Evolutionary conservation across 2,113 vertebrate species (phyloP), one percentile per base, ranked within the genome.

Genomic region (Coreoperca whiteheadi): DNA sequence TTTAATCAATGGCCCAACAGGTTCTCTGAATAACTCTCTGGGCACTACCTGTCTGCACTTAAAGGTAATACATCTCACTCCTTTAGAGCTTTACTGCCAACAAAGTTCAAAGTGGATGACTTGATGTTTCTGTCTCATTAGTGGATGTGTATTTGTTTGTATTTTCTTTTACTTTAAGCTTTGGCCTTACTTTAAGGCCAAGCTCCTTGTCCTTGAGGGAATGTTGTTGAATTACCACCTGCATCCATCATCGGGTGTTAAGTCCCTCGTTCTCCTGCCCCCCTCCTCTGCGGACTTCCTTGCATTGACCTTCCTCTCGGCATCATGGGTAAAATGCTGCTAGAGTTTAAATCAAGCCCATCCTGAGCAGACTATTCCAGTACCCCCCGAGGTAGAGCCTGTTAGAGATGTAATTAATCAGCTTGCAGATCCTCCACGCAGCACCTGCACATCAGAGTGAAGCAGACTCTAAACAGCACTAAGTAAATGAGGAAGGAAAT

Each of bases 331-430:
- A 87, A 92, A 88, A 90, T 91, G 41, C 82, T 89, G 85, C 79
- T 67, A 82, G 83, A 89, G 90, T 87, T 93, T 87, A 90, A 90
- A 90, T 92, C 82, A 82, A 93, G 88, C 86, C 85, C 83, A 88
- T 90, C 84, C 88, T 77, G 61, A 77, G 68, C 76, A 85, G 86
- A 81, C 83, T 82, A 81, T 81, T 88, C 76, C 48, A 83, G 72
- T 34, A 50, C 60, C 81, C 88, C 88, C 82, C 8, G 61, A 85
- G 86, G 89, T 77, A 82, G 32, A 61, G 79, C 79, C 83, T 81
- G 81, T 90, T 88, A 87, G 84, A 94, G 87, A 86, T 84, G 77
- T 85, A 93, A 93, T 93, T 91, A 94, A 95, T 95, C 87, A 89
- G 82, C 70, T 81, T 68, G 53, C 79, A 78, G 81, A 80, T 91